These are phyloP conservation scores for Pilophorus perplexus DNA, from an alignment of 2,888 invertebrate species.

Conservation along the genomic window DNA sequence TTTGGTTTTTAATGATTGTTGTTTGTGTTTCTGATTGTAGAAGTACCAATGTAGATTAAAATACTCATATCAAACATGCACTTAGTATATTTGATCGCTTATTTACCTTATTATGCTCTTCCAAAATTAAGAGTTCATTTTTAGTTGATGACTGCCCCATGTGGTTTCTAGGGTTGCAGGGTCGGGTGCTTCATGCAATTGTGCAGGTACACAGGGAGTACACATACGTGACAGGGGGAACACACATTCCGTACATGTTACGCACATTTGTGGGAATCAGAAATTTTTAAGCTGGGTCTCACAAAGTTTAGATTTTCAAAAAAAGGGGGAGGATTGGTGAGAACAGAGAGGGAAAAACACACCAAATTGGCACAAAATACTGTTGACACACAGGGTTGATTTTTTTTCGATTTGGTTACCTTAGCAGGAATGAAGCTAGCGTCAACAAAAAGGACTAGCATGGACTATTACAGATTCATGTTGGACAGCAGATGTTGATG, in stretches of 20 bases:
- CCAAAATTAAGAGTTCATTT: conserved; percentile 36
- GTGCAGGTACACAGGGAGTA: conserved; percentile 10
- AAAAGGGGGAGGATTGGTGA: not conserved
- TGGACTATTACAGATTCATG: conserved; percentile 47
- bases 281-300: no score
- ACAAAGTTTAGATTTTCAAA: no score
- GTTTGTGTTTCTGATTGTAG: no score
- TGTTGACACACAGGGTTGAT: not conserved
- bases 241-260: conserved; percentile 7
- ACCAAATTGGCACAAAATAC: no score
- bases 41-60: no score
- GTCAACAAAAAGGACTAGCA: conserved; percentile 50
- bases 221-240: no score
- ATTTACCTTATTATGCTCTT: conserved; percentile 29
- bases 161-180: conserved; percentile 18
- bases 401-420: conserved; percentile 41
- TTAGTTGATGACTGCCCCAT: conserved; percentile 33
- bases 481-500: conserved; percentile 39
- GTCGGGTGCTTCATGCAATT: conserved; percentile 18
- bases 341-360: no score
- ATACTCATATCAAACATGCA: no score
- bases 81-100: no score
- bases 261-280: no score
- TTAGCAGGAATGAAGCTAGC: conserved; percentile 48
- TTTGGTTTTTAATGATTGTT: no score